phyloP scores from a whole-genome alignment of 2,113 vertebrate species.

The Poecilia latipinna region DNA sequence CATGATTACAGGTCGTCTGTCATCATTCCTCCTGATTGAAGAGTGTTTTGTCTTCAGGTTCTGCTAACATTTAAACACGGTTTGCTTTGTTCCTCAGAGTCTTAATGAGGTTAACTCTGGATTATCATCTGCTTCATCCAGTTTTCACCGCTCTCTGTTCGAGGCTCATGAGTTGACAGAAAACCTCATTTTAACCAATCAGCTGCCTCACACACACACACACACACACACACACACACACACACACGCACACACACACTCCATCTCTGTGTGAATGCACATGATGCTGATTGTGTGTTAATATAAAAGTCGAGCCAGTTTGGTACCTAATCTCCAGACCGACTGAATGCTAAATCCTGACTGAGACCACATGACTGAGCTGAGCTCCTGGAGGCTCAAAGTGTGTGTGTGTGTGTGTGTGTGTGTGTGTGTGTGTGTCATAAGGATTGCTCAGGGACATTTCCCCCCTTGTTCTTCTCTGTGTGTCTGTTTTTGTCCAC shows the following conservation, averaged over 20 bases:
- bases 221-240: not conserved
- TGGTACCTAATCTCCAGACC: conserved; percentile 50
- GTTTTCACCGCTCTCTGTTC: not conserved
- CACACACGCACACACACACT: not conserved
- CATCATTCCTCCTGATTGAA: not conserved
- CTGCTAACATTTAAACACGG: not conserved
- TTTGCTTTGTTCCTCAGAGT: not conserved
- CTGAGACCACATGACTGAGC: conserved; percentile 51
- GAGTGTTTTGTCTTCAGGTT: no score
- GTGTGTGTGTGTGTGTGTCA: not conserved
- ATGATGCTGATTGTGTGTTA: not conserved
- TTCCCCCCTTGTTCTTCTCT: not conserved
- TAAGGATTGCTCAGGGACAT: not conserved
- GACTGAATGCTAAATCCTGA: conserved; percentile 44
- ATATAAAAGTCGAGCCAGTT: not conserved
- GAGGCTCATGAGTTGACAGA: no score
- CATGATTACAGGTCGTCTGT: not conserved
- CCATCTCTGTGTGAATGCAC: not conserved
- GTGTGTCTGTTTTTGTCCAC: conserved; percentile 1
- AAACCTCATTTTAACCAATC: no score
- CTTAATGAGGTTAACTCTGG: conserved; percentile 30
- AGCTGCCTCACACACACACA: not conserved
- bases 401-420: conserved; percentile 5
- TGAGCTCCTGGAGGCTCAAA: not conserved
- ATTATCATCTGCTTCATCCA: conserved; percentile 22